Evolutionary conservation across 2,113 vertebrate species (phyloP), one percentile per base, ranked within the genome.

Genomic region (Brachyistius frenatus): DNA sequence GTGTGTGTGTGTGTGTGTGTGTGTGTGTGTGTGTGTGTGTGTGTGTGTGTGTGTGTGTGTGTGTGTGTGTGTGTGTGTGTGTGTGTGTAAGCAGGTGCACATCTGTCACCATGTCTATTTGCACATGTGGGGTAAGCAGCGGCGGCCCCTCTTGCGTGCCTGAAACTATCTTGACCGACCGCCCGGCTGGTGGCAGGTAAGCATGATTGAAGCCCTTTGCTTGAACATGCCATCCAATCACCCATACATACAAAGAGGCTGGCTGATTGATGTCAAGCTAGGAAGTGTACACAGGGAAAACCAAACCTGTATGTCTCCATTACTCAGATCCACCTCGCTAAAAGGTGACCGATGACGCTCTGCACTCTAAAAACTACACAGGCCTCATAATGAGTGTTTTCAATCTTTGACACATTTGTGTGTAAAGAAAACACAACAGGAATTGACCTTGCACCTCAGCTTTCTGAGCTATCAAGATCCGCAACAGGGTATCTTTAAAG

Each of bases 221-320:
- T 75, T 70, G 60, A 65, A 56, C 69, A 79, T 76, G 41, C 61
- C 80, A 73, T 81, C 74, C 80, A 84, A 75, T 90, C 86, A 83
- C 47, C 76, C 71, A 74, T 85, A 62, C 86, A 90, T 85, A 83
- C 61, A 81, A 55, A 85, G 65, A 66, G 41, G 7, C 37, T 16
- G 33, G 10, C 31, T 78, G 83, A 90, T 86, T 86, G 74, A 90
- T 89, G 79, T 69, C 63, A 69, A 49, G 44, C 47, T 76, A 6
- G 16, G 35, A 39, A 53, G 54, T 75, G 14, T 33, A 66, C 44
- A 64, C 11, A 32, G 30, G 16, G 30, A 63, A 35, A 54, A 55
- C 53, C 52, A 55, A 16, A 46, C 55, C 49, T 62, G 32, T 2
- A 33, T 14, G 0, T 68, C 66, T 61, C 2, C 35, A 44, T 55